Conservation (phyloP, 2,888 invertebrate genomes). For the Gymnoscelis rufifasciata region DNA sequence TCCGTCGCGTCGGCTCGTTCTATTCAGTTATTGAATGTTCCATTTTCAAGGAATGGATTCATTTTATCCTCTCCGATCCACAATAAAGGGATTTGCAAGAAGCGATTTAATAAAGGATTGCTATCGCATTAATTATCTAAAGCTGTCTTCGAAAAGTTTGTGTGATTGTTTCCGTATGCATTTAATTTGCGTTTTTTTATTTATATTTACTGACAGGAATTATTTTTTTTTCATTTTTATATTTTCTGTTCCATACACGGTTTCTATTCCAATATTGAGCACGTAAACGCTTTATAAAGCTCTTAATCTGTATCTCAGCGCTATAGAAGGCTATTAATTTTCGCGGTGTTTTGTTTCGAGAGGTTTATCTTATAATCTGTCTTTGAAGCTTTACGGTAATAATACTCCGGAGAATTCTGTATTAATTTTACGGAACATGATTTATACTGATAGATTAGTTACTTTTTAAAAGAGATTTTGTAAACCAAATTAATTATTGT, state of each 20-base stretch:
- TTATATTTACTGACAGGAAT: too few relatives aligned
- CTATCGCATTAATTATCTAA: constrained; percentile 28
- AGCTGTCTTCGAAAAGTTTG: constrained; percentile 19
- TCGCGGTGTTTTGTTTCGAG: constrained; percentile 50
- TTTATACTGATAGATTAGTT: constrained; percentile 31
- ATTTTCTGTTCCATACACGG: too few relatives aligned
- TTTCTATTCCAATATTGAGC: constrained; percentile 3
- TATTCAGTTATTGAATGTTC: constrained; percentile 60
- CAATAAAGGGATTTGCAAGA: constrained; percentile 25
- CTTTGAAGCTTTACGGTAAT: constrained; percentile 34
- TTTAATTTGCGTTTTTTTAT: too few relatives aligned
- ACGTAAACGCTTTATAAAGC: constrained; percentile 7
- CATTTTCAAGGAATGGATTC: constrained; percentile 39
- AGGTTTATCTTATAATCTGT: constrained; percentile 48
- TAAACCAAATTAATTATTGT: too few relatives aligned
- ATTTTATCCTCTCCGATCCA: constrained; percentile 24
- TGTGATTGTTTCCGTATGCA: not conserved
- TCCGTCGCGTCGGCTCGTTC: constrained; percentile 36
- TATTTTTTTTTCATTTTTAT: too few relatives aligned
- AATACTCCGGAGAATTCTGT: constrained; percentile 39
- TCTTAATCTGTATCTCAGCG: constrained; percentile 36
- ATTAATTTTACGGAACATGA: constrained; percentile 42
- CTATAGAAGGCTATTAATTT: constrained; percentile 62
- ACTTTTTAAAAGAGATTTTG: not conserved
- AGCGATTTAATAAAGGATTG: constrained; percentile 33